Base-by-base conservation (phyloP, 2,113 vertebrate genomes). In the Corythaeola cristata region DNA sequence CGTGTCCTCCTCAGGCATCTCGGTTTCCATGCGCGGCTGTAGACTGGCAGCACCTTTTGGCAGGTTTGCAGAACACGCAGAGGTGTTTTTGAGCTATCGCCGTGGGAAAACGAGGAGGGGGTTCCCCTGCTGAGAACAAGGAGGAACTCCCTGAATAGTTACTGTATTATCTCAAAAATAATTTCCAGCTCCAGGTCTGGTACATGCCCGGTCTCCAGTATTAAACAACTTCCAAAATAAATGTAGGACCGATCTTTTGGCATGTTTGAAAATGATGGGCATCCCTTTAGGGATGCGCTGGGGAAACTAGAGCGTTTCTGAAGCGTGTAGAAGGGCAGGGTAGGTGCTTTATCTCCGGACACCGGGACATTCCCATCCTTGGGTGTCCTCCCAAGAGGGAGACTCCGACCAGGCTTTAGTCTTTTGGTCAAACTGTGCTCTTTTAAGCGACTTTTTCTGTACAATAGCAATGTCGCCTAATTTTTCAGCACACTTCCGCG, bases 81-180 rank as follows among this genome's bases (percentile, higher is more conserved):
- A 85, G 64, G 60, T 86, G 41, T 86, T 96, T 90, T 33, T 55
- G 85, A 93, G 75, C 32, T 21, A 9, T 69, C 79, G 93, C 88
- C 68, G 20, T 83, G 71, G 74, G 83, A 90, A 97, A 96, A 80
- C 32, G 41, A 44, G 41, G 41, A 44, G 41, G 8, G 59, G 21
- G 13, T 58, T 92, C 90, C 88, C 92, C 77, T 59, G 64, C 83
- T 78, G 88, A 39, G 82, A 94, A 80, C 71, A 77, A 88, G 7
- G 27, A 91, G 94, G 90, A 93, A 92, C 90, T 97, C 95, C 91
- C 92, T 90, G 64, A 75, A 77, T 64, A 53, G 55, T 77, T 77
- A 88, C 79, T 95, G 90, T 85, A 88, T 75, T 92, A 71, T 77
- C 68, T 92, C 68, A 69, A 19, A 88, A 94, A 27, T 74, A 47